Conservation (phyloP, 2,888 invertebrate species). For the Zeuzera pyrina region DNA sequence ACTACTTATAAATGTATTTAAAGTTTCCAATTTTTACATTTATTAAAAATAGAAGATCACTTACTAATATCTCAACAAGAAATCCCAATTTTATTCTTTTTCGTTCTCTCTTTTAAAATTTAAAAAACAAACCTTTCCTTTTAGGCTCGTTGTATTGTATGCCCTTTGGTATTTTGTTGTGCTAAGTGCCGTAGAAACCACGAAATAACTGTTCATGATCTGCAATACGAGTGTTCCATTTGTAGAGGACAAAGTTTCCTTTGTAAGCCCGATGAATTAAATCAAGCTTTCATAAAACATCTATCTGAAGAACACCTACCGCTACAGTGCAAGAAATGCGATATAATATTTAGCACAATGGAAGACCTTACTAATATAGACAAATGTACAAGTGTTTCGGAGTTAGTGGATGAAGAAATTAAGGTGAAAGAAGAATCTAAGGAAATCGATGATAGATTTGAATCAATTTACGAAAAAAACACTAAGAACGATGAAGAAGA, state of each 20-base stretch:
- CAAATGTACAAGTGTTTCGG: slow-evolving; percentile 52
- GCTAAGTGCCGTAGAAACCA: slow-evolving; percentile 53
- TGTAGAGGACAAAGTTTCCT: slow-evolving; percentile 49
- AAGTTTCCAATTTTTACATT: too few species aligned
- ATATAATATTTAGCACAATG: slow-evolving; percentile 44
- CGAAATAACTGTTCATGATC: slow-evolving; percentile 42
- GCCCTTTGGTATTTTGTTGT: slow-evolving; percentile 57
- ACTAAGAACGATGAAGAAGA: slow-evolving; percentile 26
- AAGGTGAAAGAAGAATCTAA: slow-evolving; percentile 17
- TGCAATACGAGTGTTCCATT: slow-evolving; percentile 55
- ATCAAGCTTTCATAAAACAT: slow-evolving; percentile 42
- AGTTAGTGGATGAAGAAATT: slow-evolving; percentile 32
- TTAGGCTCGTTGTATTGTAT: slow-evolving; percentile 57
- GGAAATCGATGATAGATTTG: slow-evolving; percentile 45
- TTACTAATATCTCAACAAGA: too few species aligned
- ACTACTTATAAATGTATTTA: too few species aligned
- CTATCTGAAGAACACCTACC: slow-evolving; percentile 47
- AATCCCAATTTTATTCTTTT: too few species aligned
- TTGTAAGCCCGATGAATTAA: slow-evolving; percentile 39
- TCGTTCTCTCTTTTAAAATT: too few species aligned
- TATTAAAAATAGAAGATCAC: too few species aligned
- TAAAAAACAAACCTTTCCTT: too few species aligned
- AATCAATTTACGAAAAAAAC: slow-evolving; percentile 46
- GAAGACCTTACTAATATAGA: slow-evolving; percentile 46
- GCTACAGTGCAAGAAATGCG: slow-evolving; percentile 51